phyloP scores from a whole-genome alignment of 1,140 invertebrate species.

The Daktulosphaira vitifoliae region DNA sequence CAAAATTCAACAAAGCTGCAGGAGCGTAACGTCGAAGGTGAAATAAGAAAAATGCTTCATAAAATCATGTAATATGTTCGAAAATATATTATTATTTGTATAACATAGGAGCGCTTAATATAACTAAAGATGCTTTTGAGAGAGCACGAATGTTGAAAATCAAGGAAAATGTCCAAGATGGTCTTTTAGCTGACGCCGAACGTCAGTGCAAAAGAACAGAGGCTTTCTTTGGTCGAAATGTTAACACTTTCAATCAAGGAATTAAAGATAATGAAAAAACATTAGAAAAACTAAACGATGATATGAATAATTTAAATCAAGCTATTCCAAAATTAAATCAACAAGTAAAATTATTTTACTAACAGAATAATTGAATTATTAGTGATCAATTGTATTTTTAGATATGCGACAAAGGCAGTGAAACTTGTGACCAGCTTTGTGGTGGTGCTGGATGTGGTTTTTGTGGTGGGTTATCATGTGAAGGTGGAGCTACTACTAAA shows the following conservation, averaged over 20 bases:
- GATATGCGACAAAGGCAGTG: slow-evolving; percentile 79
- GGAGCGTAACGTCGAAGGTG: slow-evolving; percentile 85
- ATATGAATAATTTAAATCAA: slow-evolving; percentile 57
- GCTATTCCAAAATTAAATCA: slow-evolving; percentile 78
- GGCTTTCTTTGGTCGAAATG: slow-evolving; percentile 60
- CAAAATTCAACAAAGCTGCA: slow-evolving; percentile 83
- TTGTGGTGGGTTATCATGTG: slow-evolving; percentile 85
- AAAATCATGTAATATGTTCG: background rate
- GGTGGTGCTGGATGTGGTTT: slow-evolving; percentile 87
- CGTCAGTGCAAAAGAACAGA: slow-evolving; percentile 75
- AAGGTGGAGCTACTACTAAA: slow-evolving; percentile 75
- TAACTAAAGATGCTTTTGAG: slow-evolving; percentile 71
- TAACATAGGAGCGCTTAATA: slow-evolving; percentile 77
- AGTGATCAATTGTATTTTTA: slow-evolving; percentile 45
- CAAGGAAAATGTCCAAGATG: slow-evolving; percentile 47
- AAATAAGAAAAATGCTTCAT: background rate
- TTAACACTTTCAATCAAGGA: slow-evolving; percentile 58
- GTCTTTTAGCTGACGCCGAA: slow-evolving; percentile 63
- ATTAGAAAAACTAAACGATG: slow-evolving; percentile 54
- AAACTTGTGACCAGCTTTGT: slow-evolving; percentile 80
- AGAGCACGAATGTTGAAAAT: slow-evolving; percentile 59
- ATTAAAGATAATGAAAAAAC: slow-evolving; percentile 60
- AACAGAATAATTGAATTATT: too few species aligned
- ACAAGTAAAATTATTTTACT: slow-evolving; percentile 47
- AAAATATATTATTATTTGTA: too few species aligned